A percentile compares a stretch with the other conserved stretches of the same genome.
Evolutionary conservation across 2,113 vertebrate genomes (phyloP).

Genomic region (Rutilus rutilus): DNA sequence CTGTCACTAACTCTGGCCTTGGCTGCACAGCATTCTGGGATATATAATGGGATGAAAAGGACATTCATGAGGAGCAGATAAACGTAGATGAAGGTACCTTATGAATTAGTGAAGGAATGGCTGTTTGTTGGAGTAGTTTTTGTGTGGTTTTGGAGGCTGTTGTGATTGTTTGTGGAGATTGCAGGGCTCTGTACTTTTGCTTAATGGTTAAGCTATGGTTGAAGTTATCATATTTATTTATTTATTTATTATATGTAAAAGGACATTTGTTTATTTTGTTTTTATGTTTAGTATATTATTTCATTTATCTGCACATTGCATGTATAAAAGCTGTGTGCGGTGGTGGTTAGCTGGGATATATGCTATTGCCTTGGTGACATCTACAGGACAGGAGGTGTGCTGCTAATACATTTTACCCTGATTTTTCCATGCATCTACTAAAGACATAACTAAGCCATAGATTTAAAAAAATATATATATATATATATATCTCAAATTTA

Average conservation of each 20-base stretch:
- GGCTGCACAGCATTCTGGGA: slow-evolving; percentile 18
- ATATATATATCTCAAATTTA: neutral
- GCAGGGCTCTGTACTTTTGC: neutral
- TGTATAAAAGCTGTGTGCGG: neutral
- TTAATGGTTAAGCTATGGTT: neutral
- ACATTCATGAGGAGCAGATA: slow-evolving; percentile 29
- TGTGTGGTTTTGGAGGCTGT: neutral
- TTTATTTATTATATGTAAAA: neutral
- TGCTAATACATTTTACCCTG: neutral
- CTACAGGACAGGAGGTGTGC: slow-evolving; percentile 6
- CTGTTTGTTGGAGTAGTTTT: neutral
- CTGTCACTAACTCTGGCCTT: slow-evolving; percentile 28
- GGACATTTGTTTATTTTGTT: neutral
- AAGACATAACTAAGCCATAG: neutral
- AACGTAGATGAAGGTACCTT: slow-evolving; percentile 83
- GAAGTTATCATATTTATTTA: neutral
- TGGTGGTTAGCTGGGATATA: neutral
- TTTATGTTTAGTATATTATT: neutral
- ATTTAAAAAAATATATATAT: neutral
- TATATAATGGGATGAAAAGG: slow-evolving; percentile 24
- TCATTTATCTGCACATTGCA: neutral
- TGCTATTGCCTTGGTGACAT: slow-evolving; percentile 7
- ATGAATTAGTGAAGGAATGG: slow-evolving; percentile 12
- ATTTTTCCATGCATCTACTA: neutral
- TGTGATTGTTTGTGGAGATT: neutral